A percentile compares a stretch with the other conserved stretches of the same genome.
phyloP scores from a whole-genome alignment of 2,888 invertebrate genomes.

The Anagyrus pseudococci region DNA sequence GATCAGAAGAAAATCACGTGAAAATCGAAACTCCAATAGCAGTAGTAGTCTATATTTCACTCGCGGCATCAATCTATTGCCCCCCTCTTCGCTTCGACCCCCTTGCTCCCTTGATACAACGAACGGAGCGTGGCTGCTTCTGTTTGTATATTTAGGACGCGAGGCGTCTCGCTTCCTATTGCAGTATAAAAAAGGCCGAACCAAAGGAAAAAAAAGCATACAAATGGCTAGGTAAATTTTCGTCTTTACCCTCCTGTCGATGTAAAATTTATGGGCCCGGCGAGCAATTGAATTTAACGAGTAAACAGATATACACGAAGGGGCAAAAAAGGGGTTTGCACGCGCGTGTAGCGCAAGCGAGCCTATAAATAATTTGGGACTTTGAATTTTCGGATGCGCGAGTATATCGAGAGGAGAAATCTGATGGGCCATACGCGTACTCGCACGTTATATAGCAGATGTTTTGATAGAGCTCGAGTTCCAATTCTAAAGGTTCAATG shows the following conservation, averaged over 20 bases:
- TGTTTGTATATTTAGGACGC: constrained; percentile 38
- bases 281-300: constrained; percentile 13
- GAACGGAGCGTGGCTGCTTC: constrained; percentile 15
- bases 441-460: too few species aligned
- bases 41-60: too few species aligned
- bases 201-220: constrained; percentile 1
- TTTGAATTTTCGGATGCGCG: too few species aligned
- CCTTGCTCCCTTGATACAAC: constrained; percentile 19
- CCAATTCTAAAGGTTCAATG: too few species aligned
- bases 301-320: constrained; percentile 16
- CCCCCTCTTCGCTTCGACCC: background rate
- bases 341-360: background rate
- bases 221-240: constrained; percentile 27
- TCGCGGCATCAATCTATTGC: too few species aligned
- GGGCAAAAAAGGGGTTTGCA: background rate
- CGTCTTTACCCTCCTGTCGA: constrained; percentile 19
- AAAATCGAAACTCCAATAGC: too few species aligned
- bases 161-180: too few species aligned
- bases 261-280: constrained; percentile 30
- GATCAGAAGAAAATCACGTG: too few species aligned
- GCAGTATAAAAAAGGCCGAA: constrained; percentile 1
- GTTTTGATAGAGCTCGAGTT: too few species aligned
- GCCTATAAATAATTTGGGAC: background rate
- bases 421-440: too few species aligned
- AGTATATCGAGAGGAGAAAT: too few species aligned